phyloP scores from a whole-genome alignment of 2,113 vertebrate species.

The Scytalopus superciliaris region DNA sequence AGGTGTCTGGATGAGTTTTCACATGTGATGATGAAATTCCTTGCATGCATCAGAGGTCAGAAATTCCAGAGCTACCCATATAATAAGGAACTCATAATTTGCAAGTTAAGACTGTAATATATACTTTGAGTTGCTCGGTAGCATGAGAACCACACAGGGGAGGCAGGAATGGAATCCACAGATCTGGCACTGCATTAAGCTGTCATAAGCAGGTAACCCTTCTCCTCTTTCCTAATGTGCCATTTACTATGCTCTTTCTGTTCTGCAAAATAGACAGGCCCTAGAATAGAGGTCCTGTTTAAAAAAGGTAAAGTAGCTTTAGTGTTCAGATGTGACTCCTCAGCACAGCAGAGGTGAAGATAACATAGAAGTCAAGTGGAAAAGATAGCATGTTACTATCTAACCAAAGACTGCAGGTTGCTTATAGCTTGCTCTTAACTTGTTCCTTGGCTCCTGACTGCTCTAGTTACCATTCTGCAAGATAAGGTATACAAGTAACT shows the following conservation, averaged over 20 bases:
- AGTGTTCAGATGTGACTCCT: neutral
- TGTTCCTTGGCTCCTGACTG: neutral
- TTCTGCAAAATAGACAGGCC: neutral
- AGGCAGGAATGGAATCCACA: neutral
- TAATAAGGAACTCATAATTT: neutral
- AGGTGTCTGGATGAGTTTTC: neutral
- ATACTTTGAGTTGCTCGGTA: neutral
- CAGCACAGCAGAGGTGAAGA: neutral
- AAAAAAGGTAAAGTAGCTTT: neutral
- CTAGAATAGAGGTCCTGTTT: neutral
- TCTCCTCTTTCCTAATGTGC: neutral
- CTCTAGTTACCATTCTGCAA: neutral
- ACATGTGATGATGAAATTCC: neutral
- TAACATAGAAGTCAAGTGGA: neutral
- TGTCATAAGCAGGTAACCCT: neutral
- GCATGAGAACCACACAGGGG: neutral
- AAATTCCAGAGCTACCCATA: neutral
- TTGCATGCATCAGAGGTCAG: neutral
- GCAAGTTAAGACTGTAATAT: neutral
- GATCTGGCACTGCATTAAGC: neutral
- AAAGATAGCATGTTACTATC: neutral
- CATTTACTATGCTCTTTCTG: neutral
- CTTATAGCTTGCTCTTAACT: neutral
- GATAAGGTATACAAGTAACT: neutral
- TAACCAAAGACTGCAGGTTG: neutral